Percentiles rank a stretch among this genome's conserved stretches.
These are phyloP conservation scores for Neofelis nebulosa DNA, from an alignment of 2,113 vertebrate species.

Conservation along the genomic window DNA sequence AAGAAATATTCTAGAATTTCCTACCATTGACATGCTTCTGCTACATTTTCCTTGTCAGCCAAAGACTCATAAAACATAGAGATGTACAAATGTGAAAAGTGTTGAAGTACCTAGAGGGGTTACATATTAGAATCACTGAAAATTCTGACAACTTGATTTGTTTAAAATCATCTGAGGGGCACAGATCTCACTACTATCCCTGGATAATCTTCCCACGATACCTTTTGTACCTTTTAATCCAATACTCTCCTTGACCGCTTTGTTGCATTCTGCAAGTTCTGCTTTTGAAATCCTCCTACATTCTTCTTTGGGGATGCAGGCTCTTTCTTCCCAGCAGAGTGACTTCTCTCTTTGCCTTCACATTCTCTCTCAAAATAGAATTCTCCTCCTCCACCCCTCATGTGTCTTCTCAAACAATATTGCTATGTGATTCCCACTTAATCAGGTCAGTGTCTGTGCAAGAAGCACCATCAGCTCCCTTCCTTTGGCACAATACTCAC, in stretches of 20 bases:
- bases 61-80: neutral
- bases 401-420: neutral
- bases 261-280: neutral
- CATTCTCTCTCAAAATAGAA: conserved; percentile 53
- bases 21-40: fast-evolving
- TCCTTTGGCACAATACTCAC: neutral
- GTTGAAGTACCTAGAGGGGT: neutral
- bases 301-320: neutral
- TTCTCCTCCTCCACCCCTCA: neutral
- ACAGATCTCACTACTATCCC: neutral
- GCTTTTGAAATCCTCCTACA: neutral
- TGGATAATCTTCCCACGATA: neutral
- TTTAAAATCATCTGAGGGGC: neutral
- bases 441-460: neutral
- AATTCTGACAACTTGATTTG: neutral
- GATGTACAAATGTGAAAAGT: neutral
- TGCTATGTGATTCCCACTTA: neutral
- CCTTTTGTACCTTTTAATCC: neutral
- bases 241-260: neutral
- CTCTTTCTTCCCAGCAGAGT: neutral
- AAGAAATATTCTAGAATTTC: neutral
- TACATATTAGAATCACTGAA: neutral
- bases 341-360: neutral
- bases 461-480: neutral
- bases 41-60: neutral